Conservation (phyloP, 1,140 invertebrate genomes). For the Ganaspis sp. region DNA sequence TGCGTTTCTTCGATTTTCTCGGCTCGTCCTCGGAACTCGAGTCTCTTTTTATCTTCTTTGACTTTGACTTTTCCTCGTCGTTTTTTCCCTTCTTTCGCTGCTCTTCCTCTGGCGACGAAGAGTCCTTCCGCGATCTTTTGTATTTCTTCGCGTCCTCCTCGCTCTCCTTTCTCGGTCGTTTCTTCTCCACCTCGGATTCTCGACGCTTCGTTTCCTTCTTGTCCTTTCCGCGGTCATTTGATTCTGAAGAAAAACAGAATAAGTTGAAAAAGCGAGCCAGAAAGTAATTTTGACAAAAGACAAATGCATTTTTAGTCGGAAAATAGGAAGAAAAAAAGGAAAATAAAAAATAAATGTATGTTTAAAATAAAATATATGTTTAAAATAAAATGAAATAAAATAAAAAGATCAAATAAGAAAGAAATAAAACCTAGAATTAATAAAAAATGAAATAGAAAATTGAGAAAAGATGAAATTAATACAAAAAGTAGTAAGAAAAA, state of each 20-base stretch:
- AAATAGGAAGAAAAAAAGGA: too few species aligned
- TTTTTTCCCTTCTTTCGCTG: constrained; percentile 77
- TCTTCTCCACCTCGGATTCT: constrained; percentile 74
- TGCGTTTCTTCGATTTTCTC: constrained; percentile 69
- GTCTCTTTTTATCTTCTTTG: constrained; percentile 72
- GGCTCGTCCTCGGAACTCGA: constrained; percentile 80
- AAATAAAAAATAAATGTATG: too few species aligned
- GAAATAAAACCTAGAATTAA: too few species aligned
- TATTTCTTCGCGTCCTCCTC: constrained; percentile 75
- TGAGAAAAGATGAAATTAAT: too few species aligned
- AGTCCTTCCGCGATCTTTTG: constrained; percentile 78
- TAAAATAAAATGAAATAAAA: too few species aligned
- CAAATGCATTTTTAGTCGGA: too few species aligned
- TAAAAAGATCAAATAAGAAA: too few species aligned
- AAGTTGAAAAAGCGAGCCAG: constrained; percentile 7
- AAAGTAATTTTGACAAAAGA: not conserved
- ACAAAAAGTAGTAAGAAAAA: too few species aligned
- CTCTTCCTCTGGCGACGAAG: constrained; percentile 81
- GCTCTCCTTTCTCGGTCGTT: constrained; percentile 71
- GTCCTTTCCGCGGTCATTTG: constrained; percentile 67
- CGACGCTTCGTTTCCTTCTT: constrained; percentile 71
- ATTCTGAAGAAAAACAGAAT: constrained; percentile 53
- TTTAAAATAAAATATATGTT: too few species aligned
- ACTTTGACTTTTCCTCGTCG: constrained; percentile 76
- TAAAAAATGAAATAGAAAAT: too few species aligned